A percentile compares a stretch with the other conserved stretches of the same genome.
Evolutionary conservation across 1,140 invertebrate genomes (phyloP).

Genomic region (Aricia agestis): DNA sequence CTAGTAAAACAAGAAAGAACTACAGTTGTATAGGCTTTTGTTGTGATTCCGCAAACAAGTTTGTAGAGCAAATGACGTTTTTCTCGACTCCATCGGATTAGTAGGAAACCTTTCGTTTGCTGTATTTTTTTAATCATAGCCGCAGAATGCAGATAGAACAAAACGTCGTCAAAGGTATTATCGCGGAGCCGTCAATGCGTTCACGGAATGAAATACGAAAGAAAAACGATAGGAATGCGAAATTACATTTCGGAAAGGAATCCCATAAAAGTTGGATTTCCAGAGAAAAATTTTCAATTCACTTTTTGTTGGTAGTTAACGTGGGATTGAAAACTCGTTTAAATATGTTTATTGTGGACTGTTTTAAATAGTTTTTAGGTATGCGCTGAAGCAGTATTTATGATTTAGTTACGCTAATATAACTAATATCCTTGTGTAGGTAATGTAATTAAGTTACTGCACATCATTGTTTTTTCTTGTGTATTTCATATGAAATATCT

Average conservation of each 20-base stretch:
- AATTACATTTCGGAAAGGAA: constrained; percentile 7
- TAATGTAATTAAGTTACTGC: too few species aligned
- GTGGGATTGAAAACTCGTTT: background rate
- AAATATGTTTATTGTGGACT: background rate
- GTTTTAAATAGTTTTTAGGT: background rate
- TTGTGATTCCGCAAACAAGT: background rate
- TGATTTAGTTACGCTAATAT: too few species aligned
- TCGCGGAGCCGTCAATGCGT: background rate
- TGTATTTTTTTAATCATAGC: background rate
- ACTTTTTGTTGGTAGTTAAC: background rate
- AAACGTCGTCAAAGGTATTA: constrained; percentile 1
- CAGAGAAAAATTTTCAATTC: background rate
- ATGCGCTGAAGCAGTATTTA: too few species aligned
- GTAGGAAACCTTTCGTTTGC: background rate
- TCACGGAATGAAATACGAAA: constrained; percentile 1
- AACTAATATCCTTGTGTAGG: too few species aligned
- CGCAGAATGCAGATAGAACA: background rate
- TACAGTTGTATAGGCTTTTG: background rate
- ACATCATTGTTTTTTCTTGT: too few species aligned
- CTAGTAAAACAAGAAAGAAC: too few species aligned
- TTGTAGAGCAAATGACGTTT: background rate
- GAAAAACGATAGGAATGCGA: constrained; percentile 10
- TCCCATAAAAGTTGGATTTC: constrained; percentile 2
- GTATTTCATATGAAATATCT: too few species aligned
- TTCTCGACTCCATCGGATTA: background rate